A percentile compares a stretch with the other conserved stretches of the same genome.
Conservation (phyloP, 2,113 vertebrate genomes). For the Percopsis transmontana region DNA sequence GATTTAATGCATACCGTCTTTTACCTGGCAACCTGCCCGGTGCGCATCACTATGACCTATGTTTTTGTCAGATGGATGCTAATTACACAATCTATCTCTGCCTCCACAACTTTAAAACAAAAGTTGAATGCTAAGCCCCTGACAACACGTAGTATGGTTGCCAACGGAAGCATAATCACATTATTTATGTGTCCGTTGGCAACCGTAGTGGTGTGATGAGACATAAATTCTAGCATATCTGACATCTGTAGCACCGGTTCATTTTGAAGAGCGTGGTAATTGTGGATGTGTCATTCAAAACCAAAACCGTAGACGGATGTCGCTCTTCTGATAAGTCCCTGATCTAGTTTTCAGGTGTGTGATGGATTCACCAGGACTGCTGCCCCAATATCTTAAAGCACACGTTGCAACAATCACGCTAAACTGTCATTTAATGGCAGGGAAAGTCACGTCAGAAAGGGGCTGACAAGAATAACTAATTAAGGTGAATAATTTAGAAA, state of each 20-base stretch:
- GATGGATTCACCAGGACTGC: too few relatives aligned
- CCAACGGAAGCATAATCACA: background rate
- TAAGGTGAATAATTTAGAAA: slow-evolving; percentile 38
- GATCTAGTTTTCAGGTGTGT: too few relatives aligned
- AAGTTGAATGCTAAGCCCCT: background rate
- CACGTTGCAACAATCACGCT: too few relatives aligned
- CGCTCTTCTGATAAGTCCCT: too few relatives aligned
- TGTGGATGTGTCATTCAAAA: too few relatives aligned
- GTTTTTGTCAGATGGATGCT: slow-evolving; percentile 4
- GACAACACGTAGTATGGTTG: slow-evolving; percentile 1
- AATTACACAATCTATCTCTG: slow-evolving; percentile 6
- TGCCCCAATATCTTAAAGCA: too few relatives aligned
- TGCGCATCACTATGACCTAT: background rate
- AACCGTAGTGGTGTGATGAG: background rate
- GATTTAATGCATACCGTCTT: slow-evolving; percentile 12
- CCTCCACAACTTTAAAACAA: background rate
- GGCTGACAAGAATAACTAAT: slow-evolving; percentile 41
- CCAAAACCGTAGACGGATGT: too few relatives aligned
- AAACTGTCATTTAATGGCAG: too few relatives aligned
- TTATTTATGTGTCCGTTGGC: background rate
- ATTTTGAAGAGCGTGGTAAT: too few relatives aligned
- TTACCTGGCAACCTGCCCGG: background rate
- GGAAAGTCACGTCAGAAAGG: too few relatives aligned
- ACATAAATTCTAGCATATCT: background rate
- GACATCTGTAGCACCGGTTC: too few relatives aligned